Base-by-base conservation (phyloP, 2,797 vertebrate species). In the Podargus strigoides region DNA sequence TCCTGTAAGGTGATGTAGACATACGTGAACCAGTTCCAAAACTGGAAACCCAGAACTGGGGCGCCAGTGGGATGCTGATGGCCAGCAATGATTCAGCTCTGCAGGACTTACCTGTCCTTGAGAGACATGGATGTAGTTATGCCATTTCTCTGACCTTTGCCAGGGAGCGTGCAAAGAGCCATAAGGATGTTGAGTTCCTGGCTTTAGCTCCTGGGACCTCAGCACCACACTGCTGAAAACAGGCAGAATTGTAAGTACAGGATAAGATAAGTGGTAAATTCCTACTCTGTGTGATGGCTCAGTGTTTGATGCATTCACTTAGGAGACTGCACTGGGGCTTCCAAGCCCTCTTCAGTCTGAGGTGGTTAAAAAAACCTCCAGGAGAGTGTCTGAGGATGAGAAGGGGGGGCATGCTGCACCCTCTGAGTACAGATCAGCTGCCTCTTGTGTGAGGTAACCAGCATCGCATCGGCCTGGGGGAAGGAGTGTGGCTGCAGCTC, bases 91-190 rank as follows among this genome's bases (percentile, higher is more conserved):
- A n/a, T 23, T 49, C 12, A 41, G n/a, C 58, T 77, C 36, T 47
- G 32, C 49, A 9, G 0, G 0, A 67, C 41, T 7, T n/a, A 3
- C 10, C 2, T 28, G 44, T 7, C 19, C 32, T 50, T 49, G 47
- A 44, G 47, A 32, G 7, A 64, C 30, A 32, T 4, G 22, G 76
- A 46, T 27, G 0, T 1, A 16, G n/a, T 32, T 28, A 22, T 28
- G 26, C 10, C 36, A 6, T 39, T 18, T 4, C n/a, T 6, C 0
- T 67, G 42, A 15, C 27, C 68, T 60, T 36, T 56, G 60, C 21
- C 14, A 3, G 3, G 4, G 2, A 19, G 27, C 3, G 66, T 52
- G 41, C n/a, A 16, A 26, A 62, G 64, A 53, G 16, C 18, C 23
- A 13, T 6, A 19, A 34, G 60, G 64, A 8, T 19, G 32, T 18